Evolutionary conservation across 2,888 invertebrate genomes (phyloP), one percentile per base, ranked within the genome.

Genomic region (Pristionchus arcanus): DNA sequence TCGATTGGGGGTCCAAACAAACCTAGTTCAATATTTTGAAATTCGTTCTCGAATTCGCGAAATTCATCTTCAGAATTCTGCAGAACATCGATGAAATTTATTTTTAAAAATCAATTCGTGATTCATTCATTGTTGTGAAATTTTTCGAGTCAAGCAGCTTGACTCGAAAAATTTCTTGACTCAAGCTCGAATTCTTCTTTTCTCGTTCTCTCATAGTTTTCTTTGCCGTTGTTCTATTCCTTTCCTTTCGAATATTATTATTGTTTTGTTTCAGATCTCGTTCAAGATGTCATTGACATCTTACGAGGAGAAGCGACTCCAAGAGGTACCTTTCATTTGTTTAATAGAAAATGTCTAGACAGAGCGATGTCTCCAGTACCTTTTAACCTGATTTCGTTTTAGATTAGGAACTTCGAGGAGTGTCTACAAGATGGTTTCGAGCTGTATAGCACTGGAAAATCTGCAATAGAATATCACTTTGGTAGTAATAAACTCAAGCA

Each of bases 351-450:
- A 34, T 25, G 37, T 77, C 77, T 42, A 15, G 25, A 2, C n/a
- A n/a, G n/a, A n/a, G n/a, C n/a, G n/a, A n/a, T n/a, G n/a, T n/a
- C n/a, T n/a, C n/a, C n/a, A n/a, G n/a, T n/a, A n/a, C n/a, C n/a
- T 34, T n/a, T 59, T 85, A 9, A 15, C 28, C 55, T 34, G 15
- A 19, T 55, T 55, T 55, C 34, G 19, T 55, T 85, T 0, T 25
- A 85, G 85, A 59, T 85, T 21, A 31, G 85, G 7, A 85, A 85
- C 63, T 85, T 85, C 85, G 85, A 85, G 59, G 85, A 85, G 31
- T 59, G 85, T 31, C 59, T 85, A 2, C 85, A 59, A 34, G 87
- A 68, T 55, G 87, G 87, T 9, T 87, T 87, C 28, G 87, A 87
- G 68, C 28, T 87, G 87, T 87, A 87, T 42, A 68, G 66, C 16